phyloP scores from a whole-genome alignment of 2,888 invertebrate species.

The Acronicta alni region DNA sequence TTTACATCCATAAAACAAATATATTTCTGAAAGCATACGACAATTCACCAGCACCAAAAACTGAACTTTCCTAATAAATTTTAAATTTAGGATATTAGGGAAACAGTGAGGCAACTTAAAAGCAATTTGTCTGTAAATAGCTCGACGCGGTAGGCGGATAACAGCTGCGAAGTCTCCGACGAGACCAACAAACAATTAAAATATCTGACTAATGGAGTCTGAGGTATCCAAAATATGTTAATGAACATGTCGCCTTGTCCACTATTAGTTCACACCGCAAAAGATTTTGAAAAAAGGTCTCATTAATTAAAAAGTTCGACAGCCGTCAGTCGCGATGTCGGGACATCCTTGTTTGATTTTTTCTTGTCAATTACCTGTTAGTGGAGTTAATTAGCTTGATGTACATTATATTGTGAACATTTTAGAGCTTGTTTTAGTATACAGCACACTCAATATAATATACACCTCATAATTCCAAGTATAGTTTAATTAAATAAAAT shows the following conservation, averaged over 20 bases:
- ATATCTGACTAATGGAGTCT: conserved; percentile 87
- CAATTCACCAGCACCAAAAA: conserved; percentile 43
- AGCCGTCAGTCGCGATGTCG: conserved; percentile 56
- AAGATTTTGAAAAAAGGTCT: conserved; percentile 65
- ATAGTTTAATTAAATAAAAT: too few species aligned
- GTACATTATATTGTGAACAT: conserved; percentile 3
- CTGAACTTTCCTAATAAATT: conserved; percentile 55
- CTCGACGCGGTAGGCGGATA: conserved; percentile 78
- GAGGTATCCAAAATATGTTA: conserved; percentile 84
- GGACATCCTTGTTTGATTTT: conserved; percentile 49
- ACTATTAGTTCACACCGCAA: conserved; percentile 74
- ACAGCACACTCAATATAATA: not conserved
- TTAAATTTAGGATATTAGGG: conserved; percentile 66
- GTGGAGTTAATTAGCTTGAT: conserved; percentile 8
- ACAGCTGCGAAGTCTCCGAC: conserved; percentile 85
- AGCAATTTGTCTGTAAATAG: conserved; percentile 88
- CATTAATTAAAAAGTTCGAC: conserved; percentile 75
- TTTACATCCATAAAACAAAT: conserved; percentile 39
- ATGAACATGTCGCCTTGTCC: conserved; percentile 85
- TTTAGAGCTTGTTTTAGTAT: not conserved
- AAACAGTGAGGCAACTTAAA: conserved; percentile 77
- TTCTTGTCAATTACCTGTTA: conserved; percentile 59
- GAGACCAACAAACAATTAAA: conserved; percentile 84
- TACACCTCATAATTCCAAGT: too few species aligned
- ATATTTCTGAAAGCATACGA: conserved; percentile 39